Base-by-base conservation (phyloP, 2,113 vertebrate genomes). In the Myocastor coypus region DNA sequence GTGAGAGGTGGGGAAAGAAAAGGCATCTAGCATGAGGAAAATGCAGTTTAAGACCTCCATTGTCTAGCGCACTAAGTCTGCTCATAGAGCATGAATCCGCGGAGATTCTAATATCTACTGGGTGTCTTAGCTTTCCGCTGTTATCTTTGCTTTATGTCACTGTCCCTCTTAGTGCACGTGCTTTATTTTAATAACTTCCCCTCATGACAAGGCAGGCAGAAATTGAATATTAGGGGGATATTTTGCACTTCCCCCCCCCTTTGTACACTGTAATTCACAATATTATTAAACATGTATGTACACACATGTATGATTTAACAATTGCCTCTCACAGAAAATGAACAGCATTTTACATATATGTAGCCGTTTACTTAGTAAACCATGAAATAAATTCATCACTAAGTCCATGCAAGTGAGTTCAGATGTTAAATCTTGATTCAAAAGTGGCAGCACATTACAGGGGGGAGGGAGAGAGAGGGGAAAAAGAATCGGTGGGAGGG, bases 361-460 rank as follows among this genome's bases (percentile, higher is more conserved):
- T 69, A 64, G 64, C 42, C 22, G 80, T 95, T 50, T 71, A 52
- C 92, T 92, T 89, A 73, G 34, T 87, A 81, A 87, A 81, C 61
- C 40, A 50, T 52, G 40, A 10, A 64, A 77, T 81, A 61, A 59
- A 61, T 42, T 84, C 19, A 84, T 73, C 34, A 88, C 13, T 83
- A 80, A 88, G 57, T 94, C 37, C 34, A 83, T 11, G 28, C 3
- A 61, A 20, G 5, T 83, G 86, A 73, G 22, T 92, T 93, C 78
- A 52, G 52, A 80, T 22, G 55, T 95, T 93, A 8, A 73, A 4
- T 80, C 34, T 71, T 66, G 55, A 71, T 32, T 91, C 80, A 92
- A 73, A 32, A 63, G 66, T 88, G 55, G 32, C 78, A 46, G 55
- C 19, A 75, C 34, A 87, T 75, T 2, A 5, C 66, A 83, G 73